Base-by-base conservation (phyloP, 2,888 invertebrate genomes). In the Meghimatium bilineatum region DNA sequence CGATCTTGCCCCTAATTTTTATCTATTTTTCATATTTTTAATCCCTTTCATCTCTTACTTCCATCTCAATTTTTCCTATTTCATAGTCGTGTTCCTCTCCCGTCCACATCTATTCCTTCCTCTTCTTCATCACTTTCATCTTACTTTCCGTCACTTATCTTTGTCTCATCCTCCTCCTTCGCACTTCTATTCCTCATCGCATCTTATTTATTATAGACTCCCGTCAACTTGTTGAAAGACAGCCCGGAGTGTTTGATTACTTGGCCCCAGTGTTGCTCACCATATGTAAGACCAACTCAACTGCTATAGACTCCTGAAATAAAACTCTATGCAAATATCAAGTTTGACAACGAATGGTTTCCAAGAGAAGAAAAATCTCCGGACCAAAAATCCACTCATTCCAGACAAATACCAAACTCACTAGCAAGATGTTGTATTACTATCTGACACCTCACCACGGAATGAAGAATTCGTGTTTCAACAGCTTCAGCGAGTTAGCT, bases 381-480 rank as follows among this genome's bases (percentile, higher is more conserved):
- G 32, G 32, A 52, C 32, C 49, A 3, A 32, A 17, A 52, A 52
- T 74, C 74, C 74, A 32, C 52, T 74, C 74, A 74, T 74, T 74
- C 74, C 74, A 32, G 0, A 23, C 52, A 74, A 74, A 74, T 74
- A 74, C 52, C 74, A 74, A 49, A 10, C 74, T 44, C n/a, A 44
- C 5, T 72, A 72, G n/a, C n/a, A 26, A 26, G 17, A 49, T n/a
- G 20, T 34, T 2, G 12, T 44, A 1, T 1, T 38, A 23, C n/a
- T 14, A 6, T 17, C 23, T 52, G 74, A 52, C 74, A 74, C 52
- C 49, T 74, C 52, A 20, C 38, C 49, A 52, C 32, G 14, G 52
- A 32, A 32, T 20, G 32, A 74, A 23, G 52, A 74, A 52, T 74
- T 32, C 74, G 52, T 74, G 74, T 74, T 74, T 32, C 20, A 74